Percentiles rank a stretch among this genome's conserved stretches.
These are phyloP conservation scores for Eupithecia pulchellata DNA, from an alignment of 2,888 invertebrate genomes.

Conservation along the genomic window DNA sequence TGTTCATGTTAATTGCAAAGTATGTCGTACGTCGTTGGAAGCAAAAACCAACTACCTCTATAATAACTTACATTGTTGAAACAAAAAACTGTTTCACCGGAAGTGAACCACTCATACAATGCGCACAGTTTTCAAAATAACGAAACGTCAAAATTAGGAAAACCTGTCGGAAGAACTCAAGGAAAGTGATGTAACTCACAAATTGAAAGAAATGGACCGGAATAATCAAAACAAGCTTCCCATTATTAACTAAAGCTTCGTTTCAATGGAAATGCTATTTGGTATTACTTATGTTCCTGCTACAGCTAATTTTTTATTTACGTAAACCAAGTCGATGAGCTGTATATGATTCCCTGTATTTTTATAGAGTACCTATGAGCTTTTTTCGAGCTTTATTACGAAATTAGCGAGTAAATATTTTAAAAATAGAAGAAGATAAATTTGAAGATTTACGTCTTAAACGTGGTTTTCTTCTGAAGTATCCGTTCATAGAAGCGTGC, in stretches of 20 bases:
- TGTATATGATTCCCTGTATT: neutral
- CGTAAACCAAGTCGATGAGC: neutral
- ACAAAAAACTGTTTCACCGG: constrained; percentile 5
- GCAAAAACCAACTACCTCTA: neutral
- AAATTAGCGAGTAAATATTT: constrained; percentile 7
- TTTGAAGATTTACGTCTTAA: neutral
- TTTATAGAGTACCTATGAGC: neutral
- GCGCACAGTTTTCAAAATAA: constrained; percentile 9
- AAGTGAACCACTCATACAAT: neutral
- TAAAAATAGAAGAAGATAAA: constrained; percentile 2
- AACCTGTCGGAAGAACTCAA: constrained; percentile 4
- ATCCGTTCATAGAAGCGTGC: constrained; percentile 35
- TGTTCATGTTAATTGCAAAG: neutral
- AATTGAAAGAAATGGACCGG: neutral
- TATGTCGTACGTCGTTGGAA: neutral
- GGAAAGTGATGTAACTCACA: constrained; percentile 5
- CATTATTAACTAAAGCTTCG: neutral
- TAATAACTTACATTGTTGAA: neutral
- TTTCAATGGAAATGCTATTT: neutral
- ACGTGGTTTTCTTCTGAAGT: constrained; percentile 11
- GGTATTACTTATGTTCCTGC: neutral
- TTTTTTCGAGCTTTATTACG: neutral
- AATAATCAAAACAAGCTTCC: neutral
- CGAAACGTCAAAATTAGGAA: neutral
- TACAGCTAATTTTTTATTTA: neutral